A percentile compares a stretch with the other conserved stretches of the same genome.
These are phyloP conservation scores for Campopleginae sp. DNA, from an alignment of 2,888 invertebrate genomes.

Conservation along the genomic window DNA sequence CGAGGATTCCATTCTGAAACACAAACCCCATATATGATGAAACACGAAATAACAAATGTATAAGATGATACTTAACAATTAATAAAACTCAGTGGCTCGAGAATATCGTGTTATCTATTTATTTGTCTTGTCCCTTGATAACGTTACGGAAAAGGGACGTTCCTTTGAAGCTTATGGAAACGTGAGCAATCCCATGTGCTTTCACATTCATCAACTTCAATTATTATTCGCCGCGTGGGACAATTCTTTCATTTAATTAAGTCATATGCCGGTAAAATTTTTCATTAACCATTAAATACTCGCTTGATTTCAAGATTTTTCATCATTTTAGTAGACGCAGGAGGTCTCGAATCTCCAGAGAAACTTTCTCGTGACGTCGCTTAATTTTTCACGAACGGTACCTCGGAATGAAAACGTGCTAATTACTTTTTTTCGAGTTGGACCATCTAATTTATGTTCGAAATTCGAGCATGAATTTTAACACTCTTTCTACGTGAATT, in stretches of 20 bases:
- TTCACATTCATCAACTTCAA: neutral
- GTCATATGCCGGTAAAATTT: neutral
- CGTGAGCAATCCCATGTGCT: neutral
- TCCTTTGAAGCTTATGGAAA: neutral
- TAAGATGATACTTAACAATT: neutral
- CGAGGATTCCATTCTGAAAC: constrained; percentile 72
- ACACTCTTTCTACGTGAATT: neutral
- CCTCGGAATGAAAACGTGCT: neutral
- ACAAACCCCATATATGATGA: constrained; percentile 1
- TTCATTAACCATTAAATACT: neutral
- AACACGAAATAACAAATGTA: neutral
- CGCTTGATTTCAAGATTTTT: neutral
- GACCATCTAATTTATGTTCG: neutral
- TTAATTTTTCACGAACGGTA: neutral
- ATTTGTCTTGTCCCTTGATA: neutral
- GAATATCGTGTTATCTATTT: neutral
- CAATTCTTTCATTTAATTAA: neutral
- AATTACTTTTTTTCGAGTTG: neutral
- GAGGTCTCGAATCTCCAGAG: neutral
- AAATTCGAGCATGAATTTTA: neutral
- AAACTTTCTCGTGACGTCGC: neutral
- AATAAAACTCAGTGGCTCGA: neutral
- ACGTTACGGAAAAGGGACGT: neutral
- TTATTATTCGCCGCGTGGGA: neutral
- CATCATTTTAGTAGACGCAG: neutral